A percentile compares a stretch with the other conserved stretches of the same genome.
Evolutionary conservation across 2,797 vertebrate genomes (phyloP).

Genomic region (Vireo griseus): DNA sequence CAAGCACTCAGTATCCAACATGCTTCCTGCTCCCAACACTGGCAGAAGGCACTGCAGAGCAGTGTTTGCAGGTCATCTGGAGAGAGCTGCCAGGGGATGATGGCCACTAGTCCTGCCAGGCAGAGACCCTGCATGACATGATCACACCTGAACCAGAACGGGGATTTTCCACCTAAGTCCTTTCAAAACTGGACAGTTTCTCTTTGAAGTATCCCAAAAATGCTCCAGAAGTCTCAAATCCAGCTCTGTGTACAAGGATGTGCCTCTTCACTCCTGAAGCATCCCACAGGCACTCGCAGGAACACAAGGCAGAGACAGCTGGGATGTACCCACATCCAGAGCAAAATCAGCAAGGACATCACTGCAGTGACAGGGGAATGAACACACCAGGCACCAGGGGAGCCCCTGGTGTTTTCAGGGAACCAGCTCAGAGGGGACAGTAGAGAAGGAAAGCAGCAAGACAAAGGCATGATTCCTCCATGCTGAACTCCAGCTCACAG

Average conservation of each 20-base stretch:
- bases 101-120: neutral
- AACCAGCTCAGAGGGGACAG: neutral
- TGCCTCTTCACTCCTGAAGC: rapidly evolving
- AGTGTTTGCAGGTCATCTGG: neutral
- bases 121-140: rapidly evolving
- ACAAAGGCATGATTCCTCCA: neutral
- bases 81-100: neutral
- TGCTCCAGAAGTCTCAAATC: neutral
- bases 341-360: neutral
- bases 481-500: neutral
- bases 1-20: neutral
- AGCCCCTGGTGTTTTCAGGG: neutral
- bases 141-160: neutral
- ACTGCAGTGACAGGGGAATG: neutral
- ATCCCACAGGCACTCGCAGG: neutral
- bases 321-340: neutral
- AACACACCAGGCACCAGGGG: neutral
- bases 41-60: neutral
- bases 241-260: neutral
- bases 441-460: rapidly evolving
- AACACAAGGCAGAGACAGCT: neutral
- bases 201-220: neutral
- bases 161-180: neutral
- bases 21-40: neutral
- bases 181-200: neutral